Percentiles rank a stretch among this genome's conserved stretches.
phyloP scores from a whole-genome alignment of 2,888 invertebrate species.

The Syrphus vitripennis region DNA sequence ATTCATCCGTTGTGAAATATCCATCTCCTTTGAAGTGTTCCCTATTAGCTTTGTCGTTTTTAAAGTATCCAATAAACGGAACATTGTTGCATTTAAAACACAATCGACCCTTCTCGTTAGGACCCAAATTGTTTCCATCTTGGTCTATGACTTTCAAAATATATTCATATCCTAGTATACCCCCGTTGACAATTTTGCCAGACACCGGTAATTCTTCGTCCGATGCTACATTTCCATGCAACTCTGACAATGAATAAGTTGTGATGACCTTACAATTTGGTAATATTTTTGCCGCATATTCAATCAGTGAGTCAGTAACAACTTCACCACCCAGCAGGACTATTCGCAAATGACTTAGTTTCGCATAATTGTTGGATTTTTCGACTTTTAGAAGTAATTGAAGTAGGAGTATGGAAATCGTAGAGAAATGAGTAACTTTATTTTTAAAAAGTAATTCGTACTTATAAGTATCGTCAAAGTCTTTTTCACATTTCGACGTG shows the following conservation, averaged over 20 bases:
- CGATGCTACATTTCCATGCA: slow-evolving; percentile 56
- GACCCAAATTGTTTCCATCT: slow-evolving; percentile 25
- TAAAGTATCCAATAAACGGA: slow-evolving; percentile 43
- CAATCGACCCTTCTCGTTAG: slow-evolving; percentile 56
- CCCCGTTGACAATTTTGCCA: slow-evolving; percentile 45
- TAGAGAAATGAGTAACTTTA: slow-evolving; percentile 65
- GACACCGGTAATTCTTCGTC: slow-evolving; percentile 18
- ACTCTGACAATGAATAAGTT: slow-evolving; percentile 70
- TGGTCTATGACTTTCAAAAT: slow-evolving; percentile 64
- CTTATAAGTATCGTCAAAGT: slow-evolving; percentile 1
- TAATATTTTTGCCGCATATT: slow-evolving; percentile 21
- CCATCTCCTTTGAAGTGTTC: neutral
- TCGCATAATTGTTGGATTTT: neutral
- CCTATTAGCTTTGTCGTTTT: neutral
- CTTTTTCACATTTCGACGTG: slow-evolving; percentile 23
- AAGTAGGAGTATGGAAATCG: slow-evolving; percentile 52
- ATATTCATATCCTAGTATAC: slow-evolving; percentile 41
- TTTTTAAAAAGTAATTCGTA: slow-evolving; percentile 37
- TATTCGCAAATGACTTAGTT: neutral
- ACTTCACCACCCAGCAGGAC: slow-evolving; percentile 44
- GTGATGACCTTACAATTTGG: slow-evolving; percentile 45
- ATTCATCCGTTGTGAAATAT: slow-evolving; percentile 5
- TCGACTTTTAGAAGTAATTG: slow-evolving; percentile 39
- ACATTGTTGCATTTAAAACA: slow-evolving; percentile 60
- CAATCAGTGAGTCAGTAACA: slow-evolving; percentile 51